Evolutionary conservation across 1,140 invertebrate genomes (phyloP).

Genomic region (Drosophila paulistorum): DNA sequence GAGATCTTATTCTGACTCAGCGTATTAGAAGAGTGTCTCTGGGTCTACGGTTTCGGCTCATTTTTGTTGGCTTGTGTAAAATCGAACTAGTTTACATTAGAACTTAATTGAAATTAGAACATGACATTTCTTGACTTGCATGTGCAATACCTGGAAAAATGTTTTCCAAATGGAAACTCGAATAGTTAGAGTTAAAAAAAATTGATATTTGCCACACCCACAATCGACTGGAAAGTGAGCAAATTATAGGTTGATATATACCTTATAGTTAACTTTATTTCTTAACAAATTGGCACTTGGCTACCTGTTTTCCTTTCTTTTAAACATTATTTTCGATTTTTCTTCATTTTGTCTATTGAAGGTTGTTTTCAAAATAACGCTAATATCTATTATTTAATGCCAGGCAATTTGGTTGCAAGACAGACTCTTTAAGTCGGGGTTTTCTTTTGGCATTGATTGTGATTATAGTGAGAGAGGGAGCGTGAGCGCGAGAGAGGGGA

Average conservation of each 20-base stretch:
- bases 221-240: constrained; percentile 8
- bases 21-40: no score
- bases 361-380: neutral
- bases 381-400: constrained; percentile 29
- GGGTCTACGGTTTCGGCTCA: no score
- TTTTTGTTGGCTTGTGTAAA: no score
- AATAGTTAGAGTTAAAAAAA: no score
- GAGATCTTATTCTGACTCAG: no score
- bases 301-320: constrained; percentile 48
- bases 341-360: neutral
- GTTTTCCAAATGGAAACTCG: no score
- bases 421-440: neutral
- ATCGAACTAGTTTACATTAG: no score
- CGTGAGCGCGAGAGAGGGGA: no score
- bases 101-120: no score
- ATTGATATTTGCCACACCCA: neutral
- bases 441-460: neutral
- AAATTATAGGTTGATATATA: constrained; percentile 38
- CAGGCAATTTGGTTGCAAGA: constrained; percentile 38
- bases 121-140: no score
- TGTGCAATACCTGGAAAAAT: no score
- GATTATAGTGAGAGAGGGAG: neutral
- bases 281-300: constrained; percentile 46
- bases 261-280: constrained; percentile 32
- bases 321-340: constrained; percentile 9